These are phyloP conservation scores for Charadrius vociferus DNA, from an alignment of 2,113 vertebrate genomes.

Conservation along the genomic window DNA sequence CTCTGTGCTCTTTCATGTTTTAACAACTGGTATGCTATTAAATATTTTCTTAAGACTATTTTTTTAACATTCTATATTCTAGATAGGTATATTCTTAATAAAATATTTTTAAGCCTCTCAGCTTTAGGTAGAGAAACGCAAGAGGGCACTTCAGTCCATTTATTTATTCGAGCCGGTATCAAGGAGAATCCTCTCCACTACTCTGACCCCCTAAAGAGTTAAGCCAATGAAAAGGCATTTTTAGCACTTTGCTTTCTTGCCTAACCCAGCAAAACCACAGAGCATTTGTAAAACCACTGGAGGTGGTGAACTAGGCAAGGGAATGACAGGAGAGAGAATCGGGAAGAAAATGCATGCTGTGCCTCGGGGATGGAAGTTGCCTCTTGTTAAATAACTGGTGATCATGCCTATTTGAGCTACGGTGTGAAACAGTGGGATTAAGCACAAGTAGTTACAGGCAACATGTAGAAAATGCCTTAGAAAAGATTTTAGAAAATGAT, in stretches of 20 bases:
- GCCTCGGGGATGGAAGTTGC: not conserved
- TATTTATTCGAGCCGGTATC: not conserved
- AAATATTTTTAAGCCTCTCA: not conserved
- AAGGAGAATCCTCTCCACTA: not conserved
- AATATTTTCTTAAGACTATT: not conserved
- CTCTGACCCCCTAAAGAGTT: not conserved
- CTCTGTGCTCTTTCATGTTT: not conserved
- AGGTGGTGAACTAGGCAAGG: not conserved
- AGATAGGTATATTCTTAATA: not conserved
- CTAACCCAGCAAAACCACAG: not conserved
- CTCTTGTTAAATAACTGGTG: not conserved
- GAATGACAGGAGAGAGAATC: not conserved
- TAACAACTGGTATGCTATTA: not conserved
- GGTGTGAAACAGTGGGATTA: not conserved
- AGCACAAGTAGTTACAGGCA: not conserved
- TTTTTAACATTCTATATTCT: not conserved
- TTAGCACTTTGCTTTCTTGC: not conserved
- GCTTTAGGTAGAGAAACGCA: not conserved
- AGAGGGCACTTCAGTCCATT: conserved; percentile 46
- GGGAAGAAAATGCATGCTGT: not conserved
- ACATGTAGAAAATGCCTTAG: not conserved
- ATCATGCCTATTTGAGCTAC: not conserved
- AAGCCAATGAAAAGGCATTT: not conserved
- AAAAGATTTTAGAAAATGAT: not conserved
- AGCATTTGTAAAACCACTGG: not conserved